Conservation (phyloP, 2,888 invertebrate species). For the Allacma fusca region DNA sequence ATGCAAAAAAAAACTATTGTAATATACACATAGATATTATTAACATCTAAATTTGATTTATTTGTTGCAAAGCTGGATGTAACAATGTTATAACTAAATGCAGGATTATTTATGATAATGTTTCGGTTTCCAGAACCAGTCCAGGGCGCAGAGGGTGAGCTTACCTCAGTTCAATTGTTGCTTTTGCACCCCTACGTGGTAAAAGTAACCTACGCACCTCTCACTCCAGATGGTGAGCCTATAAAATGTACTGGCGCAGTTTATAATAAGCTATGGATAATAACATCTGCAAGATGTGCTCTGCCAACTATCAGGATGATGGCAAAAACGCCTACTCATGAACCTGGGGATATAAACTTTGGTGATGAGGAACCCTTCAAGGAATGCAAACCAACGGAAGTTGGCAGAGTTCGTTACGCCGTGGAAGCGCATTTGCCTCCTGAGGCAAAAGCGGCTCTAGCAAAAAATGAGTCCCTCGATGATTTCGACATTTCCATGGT, state of each 20-base stretch:
- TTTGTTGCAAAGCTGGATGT: too few species aligned
- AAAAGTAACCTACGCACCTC: neutral
- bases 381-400: neutral
- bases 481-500: neutral
- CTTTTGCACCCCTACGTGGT: neutral
- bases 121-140: too few species aligned
- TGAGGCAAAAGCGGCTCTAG: neutral
- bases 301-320: neutral
- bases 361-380: neutral
- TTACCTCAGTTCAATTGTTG: neutral
- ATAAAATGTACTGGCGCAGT: conserved; percentile 8
- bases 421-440: neutral
- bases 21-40: too few species aligned
- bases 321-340: neutral
- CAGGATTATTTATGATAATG: too few species aligned
- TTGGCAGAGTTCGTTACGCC: neutral
- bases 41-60: too few species aligned
- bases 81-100: too few species aligned
- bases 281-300: conserved; percentile 20
- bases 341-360: neutral
- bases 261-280: neutral
- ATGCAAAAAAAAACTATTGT: too few species aligned
- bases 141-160: too few species aligned
- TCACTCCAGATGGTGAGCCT: neutral
- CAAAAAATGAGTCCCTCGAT: neutral